These are phyloP conservation scores for Ptilodon capucinus DNA, from an alignment of 2,888 invertebrate species.

Conservation along the genomic window DNA sequence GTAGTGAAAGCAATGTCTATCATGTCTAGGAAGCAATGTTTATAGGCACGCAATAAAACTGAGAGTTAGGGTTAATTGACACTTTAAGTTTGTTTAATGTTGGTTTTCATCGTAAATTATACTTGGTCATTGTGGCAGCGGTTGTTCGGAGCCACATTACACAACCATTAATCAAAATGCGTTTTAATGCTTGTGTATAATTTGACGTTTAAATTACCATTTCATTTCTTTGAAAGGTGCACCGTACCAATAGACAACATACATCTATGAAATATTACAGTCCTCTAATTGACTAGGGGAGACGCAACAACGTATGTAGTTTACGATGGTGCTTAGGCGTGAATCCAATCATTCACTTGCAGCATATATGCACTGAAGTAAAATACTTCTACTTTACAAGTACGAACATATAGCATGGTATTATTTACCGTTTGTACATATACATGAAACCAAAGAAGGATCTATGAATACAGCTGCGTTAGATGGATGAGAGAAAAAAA, in stretches of 20 bases:
- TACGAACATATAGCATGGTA: no score
- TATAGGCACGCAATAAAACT: constrained; percentile 31
- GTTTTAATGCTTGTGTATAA: constrained; percentile 27
- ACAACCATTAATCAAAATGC: constrained; percentile 27
- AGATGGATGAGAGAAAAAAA: constrained; percentile 47
- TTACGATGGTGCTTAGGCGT: not conserved
- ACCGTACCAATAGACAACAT: not conserved
- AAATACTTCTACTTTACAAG: no score
- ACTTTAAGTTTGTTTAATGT: constrained; percentile 36
- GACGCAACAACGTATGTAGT: not conserved
- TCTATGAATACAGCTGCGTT: constrained; percentile 31
- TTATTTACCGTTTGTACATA: no score
- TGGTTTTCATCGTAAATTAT: constrained; percentile 29
- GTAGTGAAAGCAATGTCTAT: constrained; percentile 25
- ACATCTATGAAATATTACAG: not conserved
- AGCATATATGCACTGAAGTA: not conserved
- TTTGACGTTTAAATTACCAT: constrained; percentile 16
- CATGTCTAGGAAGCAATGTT: constrained; percentile 24
- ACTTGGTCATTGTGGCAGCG: constrained; percentile 17
- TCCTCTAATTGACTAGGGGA: not conserved
- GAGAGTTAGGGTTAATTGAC: constrained; percentile 32
- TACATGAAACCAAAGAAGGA: constrained; percentile 19
- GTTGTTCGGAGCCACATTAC: constrained; percentile 8
- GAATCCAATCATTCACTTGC: not conserved
- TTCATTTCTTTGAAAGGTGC: not conserved